Percentiles rank a stretch among this genome's conserved stretches.
phyloP scores from a whole-genome alignment of 2,797 vertebrate genomes.

The Chiroxiphia lanceolata region DNA sequence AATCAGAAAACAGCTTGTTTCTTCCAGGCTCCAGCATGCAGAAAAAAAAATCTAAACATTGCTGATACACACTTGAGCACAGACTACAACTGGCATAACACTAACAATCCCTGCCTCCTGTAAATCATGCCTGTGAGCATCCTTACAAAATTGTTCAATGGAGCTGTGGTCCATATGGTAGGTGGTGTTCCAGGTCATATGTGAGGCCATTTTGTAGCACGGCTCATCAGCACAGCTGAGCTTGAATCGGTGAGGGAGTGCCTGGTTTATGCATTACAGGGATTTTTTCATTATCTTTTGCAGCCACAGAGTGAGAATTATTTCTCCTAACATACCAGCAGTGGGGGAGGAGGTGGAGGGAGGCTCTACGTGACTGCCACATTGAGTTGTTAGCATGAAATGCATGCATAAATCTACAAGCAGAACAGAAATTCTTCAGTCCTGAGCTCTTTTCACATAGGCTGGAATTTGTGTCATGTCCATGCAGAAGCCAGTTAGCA shows the following conservation, averaged over 20 bases:
- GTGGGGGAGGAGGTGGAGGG: conserved; percentile 9
- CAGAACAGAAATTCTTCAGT: neutral
- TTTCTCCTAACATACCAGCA: conserved; percentile 43
- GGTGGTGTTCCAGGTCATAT: conserved; percentile 34
- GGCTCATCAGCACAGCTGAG: conserved; percentile 46
- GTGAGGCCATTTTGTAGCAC: conserved; percentile 26
- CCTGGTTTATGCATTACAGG: conserved; percentile 36
- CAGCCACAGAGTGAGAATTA: conserved; percentile 27
- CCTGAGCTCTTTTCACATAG: neutral
- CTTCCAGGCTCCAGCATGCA: neutral
- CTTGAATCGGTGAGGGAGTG: conserved; percentile 17
- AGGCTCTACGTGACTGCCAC: neutral
- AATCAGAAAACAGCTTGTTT: conserved; percentile 11
- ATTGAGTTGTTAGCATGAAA: neutral
- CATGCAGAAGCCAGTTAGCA: neutral
- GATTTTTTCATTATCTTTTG: conserved; percentile 60
- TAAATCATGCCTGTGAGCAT: conserved; percentile 20
- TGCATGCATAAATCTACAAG: neutral
- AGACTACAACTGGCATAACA: neutral
- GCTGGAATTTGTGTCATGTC: neutral
- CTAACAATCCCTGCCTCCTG: neutral
- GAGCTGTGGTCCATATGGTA: neutral
- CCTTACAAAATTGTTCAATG: neutral
- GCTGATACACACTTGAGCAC: neutral
- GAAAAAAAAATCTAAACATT: neutral